Base-by-base conservation (phyloP, 2,797 vertebrate genomes). In the Sebastes paucispinis region DNA sequence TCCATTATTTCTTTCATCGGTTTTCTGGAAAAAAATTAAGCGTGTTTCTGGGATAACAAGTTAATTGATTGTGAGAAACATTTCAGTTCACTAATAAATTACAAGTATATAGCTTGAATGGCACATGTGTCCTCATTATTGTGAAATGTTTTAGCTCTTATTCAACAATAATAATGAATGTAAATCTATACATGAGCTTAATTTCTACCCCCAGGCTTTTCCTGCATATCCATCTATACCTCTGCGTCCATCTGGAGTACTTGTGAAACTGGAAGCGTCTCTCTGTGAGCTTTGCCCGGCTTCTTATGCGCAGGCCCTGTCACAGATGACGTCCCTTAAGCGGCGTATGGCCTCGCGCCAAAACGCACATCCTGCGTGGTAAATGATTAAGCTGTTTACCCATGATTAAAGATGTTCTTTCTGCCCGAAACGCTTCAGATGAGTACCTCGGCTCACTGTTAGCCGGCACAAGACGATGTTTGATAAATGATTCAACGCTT, bases 331-430 rank as follows among this genome's bases (percentile, higher is more conserved):
- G 12, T 79, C 69, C 72, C 72, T 36, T 29, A 63, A 84, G 76
- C 50, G 0, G 25, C 11, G 12, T 18, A 71, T 70, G 81, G 80
- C 72, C 18, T 36, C 1, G n/a, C 27, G 77, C 86, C 89, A 89
- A 79, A 75, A 55, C 29, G 22, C 69, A 80, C 85, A 78, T 87
- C 71, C 75, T 81, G 68, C 62, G 54, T 80, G 70, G 80, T 90
- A 83, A 92, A 89, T 93, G 87, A 92, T 91, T 87, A 76, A 87
- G 77, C 82, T 84, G 87, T 91, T 91, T 89, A 81, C 77, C 12
- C 14, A 8, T 68, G 75, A 91, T 92, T 91, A 85, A 92, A 89
- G 77, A 89, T 32, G 63, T 52, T 84, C 63, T 80, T 70, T 83
- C 80, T 76, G 36, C 71, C 62, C 64, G 65, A 78, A 82, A 84